A percentile compares a stretch with the other conserved stretches of the same genome.
phyloP scores from a whole-genome alignment of 2,113 vertebrate species.

The Heptranchias perlo region DNA sequence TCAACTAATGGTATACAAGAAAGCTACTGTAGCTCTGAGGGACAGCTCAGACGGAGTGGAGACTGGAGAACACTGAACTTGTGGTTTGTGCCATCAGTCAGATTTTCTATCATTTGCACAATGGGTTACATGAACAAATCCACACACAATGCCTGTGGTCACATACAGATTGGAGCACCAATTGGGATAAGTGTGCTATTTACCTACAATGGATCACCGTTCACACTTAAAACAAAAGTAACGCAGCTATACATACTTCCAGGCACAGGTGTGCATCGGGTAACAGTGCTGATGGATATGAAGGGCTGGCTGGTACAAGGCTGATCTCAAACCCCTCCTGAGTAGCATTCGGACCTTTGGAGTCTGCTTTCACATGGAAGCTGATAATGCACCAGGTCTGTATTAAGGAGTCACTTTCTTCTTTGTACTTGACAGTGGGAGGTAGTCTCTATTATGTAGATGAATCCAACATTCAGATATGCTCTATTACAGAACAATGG shows the following conservation, averaged over 20 bases:
- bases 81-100: not conserved
- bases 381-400: not conserved
- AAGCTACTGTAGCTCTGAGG: too few species aligned
- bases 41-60: not conserved
- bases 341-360: too few species aligned
- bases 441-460: not conserved
- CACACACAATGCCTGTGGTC: not conserved
- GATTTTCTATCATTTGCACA: not conserved
- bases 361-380: not conserved
- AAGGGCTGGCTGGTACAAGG: not conserved
- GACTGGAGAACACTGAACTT: not conserved
- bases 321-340: not conserved
- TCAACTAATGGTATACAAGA: not conserved
- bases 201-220: not conserved
- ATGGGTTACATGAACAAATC: not conserved
- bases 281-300: not conserved
- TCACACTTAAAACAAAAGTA: not conserved
- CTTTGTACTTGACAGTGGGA: not conserved
- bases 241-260: not conserved
- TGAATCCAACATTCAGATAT: not conserved
- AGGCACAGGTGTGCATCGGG: not conserved
- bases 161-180: too few species aligned
- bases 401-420: not conserved
- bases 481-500: too few species aligned
- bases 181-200: not conserved